These are phyloP conservation scores for Dendronephthya gigantea DNA, from an alignment of 64 coral and sea anemone genomes.

Conservation along the genomic window DNA sequence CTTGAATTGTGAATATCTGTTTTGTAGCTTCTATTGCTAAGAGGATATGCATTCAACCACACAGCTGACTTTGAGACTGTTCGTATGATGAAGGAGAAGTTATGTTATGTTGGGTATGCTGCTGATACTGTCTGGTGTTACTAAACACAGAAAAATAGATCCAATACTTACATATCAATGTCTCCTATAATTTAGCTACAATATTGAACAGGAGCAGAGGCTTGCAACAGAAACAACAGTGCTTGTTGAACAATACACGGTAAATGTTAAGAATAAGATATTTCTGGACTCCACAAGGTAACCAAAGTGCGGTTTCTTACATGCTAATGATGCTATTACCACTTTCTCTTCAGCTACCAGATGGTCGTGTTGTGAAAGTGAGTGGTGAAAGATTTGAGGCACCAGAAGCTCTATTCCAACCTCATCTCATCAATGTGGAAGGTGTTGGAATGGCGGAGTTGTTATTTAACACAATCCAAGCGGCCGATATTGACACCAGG, in stretches of 20 bases:
- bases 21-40: conserved; percentile 67
- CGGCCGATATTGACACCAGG: conserved; percentile 90
- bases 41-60: conserved; percentile 99
- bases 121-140: neutral
- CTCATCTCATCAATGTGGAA: conserved; percentile 92
- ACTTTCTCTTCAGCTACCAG: conserved; percentile 55
- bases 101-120: conserved; percentile 96
- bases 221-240: conserved; percentile 93
- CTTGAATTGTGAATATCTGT: no score
- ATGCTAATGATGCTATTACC: neutral
- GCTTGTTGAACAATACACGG: conserved; percentile 87
- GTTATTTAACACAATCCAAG: conserved; percentile 90
- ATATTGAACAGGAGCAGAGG: conserved; percentile 98
- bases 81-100: conserved; percentile 96
- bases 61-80: conserved; percentile 99
- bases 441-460: conserved; percentile 91
- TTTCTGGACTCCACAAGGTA: no score
- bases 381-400: conserved; percentile 98
- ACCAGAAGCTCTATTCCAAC: conserved; percentile 89
- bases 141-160: neutral
- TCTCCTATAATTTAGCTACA: conserved; percentile 50
- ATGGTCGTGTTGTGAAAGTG: conserved; percentile 86
- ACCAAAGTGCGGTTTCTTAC: no score
- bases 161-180: neutral
- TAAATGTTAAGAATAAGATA: conserved; percentile 17